Evolutionary conservation across 2,797 vertebrate genomes (phyloP).

Genomic region (Petrocephalus schoutedeni): DNA sequence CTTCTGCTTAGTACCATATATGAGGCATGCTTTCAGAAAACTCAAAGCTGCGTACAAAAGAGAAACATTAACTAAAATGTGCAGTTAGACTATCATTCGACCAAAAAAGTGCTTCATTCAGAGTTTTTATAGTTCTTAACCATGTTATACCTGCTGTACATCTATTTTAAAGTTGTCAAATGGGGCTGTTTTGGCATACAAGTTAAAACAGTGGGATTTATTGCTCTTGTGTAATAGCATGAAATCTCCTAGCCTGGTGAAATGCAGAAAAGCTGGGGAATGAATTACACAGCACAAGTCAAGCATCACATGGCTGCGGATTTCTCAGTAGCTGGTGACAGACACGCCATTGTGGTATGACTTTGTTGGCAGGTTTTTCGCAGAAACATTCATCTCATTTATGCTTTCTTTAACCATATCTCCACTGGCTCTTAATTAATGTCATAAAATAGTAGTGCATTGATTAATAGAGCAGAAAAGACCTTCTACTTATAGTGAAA

Average conservation of each 20-base stretch:
- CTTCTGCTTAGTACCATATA: background rate
- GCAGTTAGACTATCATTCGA: background rate
- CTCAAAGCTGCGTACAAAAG: background rate
- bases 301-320: background rate
- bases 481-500: constrained; percentile 44
- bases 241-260: background rate
- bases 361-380: background rate
- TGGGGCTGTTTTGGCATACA: background rate
- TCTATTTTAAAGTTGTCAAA: background rate
- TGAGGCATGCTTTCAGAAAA: background rate
- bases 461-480: constrained; percentile 52
- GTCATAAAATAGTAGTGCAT: constrained; percentile 53
- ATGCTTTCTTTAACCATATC: constrained; percentile 42
- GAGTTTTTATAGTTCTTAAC: background rate
- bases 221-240: background rate
- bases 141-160: background rate
- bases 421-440: constrained; percentile 41
- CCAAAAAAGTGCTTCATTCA: background rate
- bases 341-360: background rate
- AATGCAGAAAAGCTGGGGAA: background rate
- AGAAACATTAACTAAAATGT: background rate
- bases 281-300: background rate
- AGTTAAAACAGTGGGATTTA: background rate
- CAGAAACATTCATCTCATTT: background rate
- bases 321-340: background rate